phyloP scores from a whole-genome alignment of 2,113 vertebrate genomes.

The Ageneiosus marmoratus region DNA sequence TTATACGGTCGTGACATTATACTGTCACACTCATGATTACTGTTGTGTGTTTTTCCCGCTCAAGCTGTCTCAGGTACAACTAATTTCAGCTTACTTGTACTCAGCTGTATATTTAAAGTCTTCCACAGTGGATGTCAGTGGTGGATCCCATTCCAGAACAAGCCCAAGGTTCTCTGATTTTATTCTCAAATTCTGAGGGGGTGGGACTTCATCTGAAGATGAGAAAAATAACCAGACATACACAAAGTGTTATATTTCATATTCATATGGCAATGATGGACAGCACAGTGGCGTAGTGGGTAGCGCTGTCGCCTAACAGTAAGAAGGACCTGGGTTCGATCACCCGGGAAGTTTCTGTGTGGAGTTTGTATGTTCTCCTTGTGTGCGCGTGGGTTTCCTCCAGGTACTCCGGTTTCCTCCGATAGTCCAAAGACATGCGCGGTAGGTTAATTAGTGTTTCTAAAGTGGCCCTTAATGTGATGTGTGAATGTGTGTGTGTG shows the following conservation, averaged over 20 bases:
- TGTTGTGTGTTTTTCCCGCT: neutral
- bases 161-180: slow-evolving; percentile 64
- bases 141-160: slow-evolving; percentile 61
- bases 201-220: slow-evolving; percentile 22
- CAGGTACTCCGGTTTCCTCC: too few species aligned
- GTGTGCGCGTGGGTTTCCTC: too few species aligned
- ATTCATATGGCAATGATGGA: neutral
- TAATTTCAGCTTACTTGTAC: slow-evolving; percentile 50
- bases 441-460: too few species aligned
- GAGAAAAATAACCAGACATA: neutral
- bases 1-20: neutral
- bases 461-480: too few species aligned
- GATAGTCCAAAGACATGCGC: too few species aligned
- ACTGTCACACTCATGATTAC: neutral
- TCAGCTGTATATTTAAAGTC: slow-evolving; percentile 53
- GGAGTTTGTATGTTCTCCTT: too few species aligned
- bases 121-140: neutral
- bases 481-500: too few species aligned
- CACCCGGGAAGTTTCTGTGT: too few species aligned
- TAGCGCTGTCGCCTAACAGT: too few species aligned
- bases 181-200: slow-evolving; percentile 53
- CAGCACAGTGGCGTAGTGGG: too few species aligned
- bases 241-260: neutral
- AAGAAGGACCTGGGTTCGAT: too few species aligned
- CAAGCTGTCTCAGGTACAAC: neutral